Base-by-base conservation (phyloP, 1,140 invertebrate genomes). In the Leptinotarsa defecta region DNA sequence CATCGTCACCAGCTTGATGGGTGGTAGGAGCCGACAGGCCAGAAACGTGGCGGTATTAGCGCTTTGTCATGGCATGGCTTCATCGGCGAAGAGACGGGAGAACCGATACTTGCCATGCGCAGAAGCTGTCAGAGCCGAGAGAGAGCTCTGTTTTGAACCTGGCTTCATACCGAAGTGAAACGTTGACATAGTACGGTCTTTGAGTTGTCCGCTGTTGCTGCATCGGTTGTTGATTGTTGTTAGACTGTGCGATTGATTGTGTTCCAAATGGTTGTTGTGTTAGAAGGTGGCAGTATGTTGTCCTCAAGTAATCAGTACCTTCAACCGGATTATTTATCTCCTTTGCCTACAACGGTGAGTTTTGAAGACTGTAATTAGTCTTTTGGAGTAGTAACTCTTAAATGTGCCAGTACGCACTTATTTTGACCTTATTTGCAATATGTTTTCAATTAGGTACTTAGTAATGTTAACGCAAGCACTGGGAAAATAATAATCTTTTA, bases 291-390 rank as follows among this genome's bases (percentile, higher is more conserved):
- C 88, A 93, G 91, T 88, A 96, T 96, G 93, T 91, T 95, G 90
- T 92, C 94, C 86, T 91, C 92, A 84, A 73, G 68, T 70, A 96
- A 95, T 89, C 95, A 97, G 89, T 97, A 97, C 87, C 88, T 97
- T 78, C 94, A 96, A 86, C 95, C 95, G 86, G 95, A 97, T 89
- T 96, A 96, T 88, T 89, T 96, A 82, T 94, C 94, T 80, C 95
- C 95, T 82, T 90, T 96, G 86, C 93, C 95, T 82, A 95, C 94
- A 68, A 94, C 95, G 92, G 95, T 96, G 91, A 94, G 93, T 91
- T 76, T 11, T 2, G 11, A 34, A 34, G 34, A 34, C 34, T 34
- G 27, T 34, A 43, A 43, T 11, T 1, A 43, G 2, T 43, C 8
- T 43, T 43, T 43, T 43, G 34, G 34, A 43, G 34, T 43, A 43